These are phyloP conservation scores for Acanthaster planci DNA, from an alignment of 35 echinoderm and acorn worm genomes.

Conservation along the genomic window DNA sequence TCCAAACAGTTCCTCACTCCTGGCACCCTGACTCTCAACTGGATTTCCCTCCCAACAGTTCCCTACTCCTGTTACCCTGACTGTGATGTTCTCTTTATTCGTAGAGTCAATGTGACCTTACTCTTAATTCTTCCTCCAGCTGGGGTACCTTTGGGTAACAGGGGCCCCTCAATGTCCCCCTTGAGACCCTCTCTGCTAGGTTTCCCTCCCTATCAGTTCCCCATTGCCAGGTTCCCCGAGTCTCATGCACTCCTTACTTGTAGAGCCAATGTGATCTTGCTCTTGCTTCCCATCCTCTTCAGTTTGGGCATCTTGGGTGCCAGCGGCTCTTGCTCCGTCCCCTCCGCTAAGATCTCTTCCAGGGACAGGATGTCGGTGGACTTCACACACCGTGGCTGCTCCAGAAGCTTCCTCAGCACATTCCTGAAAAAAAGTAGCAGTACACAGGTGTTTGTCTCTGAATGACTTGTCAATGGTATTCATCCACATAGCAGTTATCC, in stretches of 20 bases:
- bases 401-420: slow-evolving; percentile 87
- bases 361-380: slow-evolving; percentile 88
- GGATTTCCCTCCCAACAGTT: too few species aligned
- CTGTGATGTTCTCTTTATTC: slow-evolving; percentile 32
- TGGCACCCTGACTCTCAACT: too few species aligned
- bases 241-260: slow-evolving; percentile 49
- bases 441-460: too few species aligned
- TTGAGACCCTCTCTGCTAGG: too few species aligned
- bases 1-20: too few species aligned
- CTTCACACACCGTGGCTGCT: slow-evolving; percentile 70
- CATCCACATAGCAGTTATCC: too few species aligned
- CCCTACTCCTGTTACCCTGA: too few species aligned
- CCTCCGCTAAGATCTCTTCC: slow-evolving; percentile 95
- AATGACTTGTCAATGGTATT: too few species aligned
- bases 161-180: too few species aligned
- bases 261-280: slow-evolving; percentile 70
- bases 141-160: not conserved
- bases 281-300: slow-evolving; percentile 69
- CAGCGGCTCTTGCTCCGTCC: slow-evolving; percentile 48
- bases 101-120: slow-evolving; percentile 70
- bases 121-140: slow-evolving; percentile 61
- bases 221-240: too few species aligned
- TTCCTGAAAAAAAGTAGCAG: slow-evolving; percentile 34
- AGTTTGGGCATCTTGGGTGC: not conserved
- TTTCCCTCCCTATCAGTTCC: too few species aligned